Evolutionary conservation across 2,888 invertebrate species (phyloP).

Genomic region (Pharmacophagus antenor): DNA sequence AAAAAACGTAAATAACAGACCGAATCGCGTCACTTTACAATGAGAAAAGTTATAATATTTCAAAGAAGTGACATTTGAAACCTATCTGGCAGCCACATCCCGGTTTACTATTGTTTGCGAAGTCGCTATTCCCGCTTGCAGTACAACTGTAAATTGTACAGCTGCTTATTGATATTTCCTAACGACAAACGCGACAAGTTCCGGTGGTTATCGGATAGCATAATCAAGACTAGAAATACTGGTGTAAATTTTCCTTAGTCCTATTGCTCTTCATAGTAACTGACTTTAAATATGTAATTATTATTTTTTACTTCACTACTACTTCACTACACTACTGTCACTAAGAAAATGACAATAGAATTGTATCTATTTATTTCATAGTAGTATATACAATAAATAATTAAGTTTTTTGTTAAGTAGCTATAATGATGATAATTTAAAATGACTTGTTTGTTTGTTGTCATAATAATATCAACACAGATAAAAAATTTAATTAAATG

Average conservation of each 20-base stretch:
- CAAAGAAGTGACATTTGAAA: slow-evolving; percentile 45
- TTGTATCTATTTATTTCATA: too few species aligned
- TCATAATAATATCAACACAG: too few species aligned
- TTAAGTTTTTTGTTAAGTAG: too few species aligned
- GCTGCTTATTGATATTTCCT: slow-evolving; percentile 25
- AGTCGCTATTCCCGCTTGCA: slow-evolving; percentile 44
- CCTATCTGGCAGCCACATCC: slow-evolving; percentile 59
- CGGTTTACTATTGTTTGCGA: slow-evolving; percentile 61
- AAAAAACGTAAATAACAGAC: slow-evolving; percentile 23
- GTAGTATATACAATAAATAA: too few species aligned
- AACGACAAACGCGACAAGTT: neutral
- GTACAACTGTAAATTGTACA: slow-evolving; percentile 30
- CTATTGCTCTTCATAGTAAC: neutral
- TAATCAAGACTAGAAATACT: neutral
- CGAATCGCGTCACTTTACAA: slow-evolving; percentile 17
- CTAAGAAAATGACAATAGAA: too few species aligned
- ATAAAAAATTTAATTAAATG: too few species aligned
- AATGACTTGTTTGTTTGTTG: too few species aligned
- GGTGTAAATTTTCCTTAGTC: neutral
- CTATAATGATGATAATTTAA: too few species aligned
- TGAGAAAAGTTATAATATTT: slow-evolving; percentile 32
- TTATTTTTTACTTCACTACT: too few species aligned
- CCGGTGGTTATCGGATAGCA: neutral
- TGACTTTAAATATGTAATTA: neutral
- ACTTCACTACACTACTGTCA: too few species aligned